A percentile compares a stretch with the other conserved stretches of the same genome.
Evolutionary conservation across 2,797 vertebrate genomes (phyloP).

Genomic region (Cynopterus sphinx): DNA sequence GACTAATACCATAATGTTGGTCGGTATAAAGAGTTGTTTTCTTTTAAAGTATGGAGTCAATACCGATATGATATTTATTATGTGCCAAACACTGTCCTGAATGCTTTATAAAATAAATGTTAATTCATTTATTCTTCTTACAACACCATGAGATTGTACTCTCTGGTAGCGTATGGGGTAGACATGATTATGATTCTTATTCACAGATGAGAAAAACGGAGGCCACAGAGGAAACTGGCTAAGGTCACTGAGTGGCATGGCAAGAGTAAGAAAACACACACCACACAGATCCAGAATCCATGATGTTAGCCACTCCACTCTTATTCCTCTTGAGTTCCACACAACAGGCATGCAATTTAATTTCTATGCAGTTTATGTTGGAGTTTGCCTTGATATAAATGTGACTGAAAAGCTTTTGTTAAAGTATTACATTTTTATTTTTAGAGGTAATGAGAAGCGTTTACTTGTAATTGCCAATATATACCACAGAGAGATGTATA

Average conservation of each 20-base stretch:
- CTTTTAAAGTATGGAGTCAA: conserved; percentile 5
- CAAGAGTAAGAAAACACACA: not conserved
- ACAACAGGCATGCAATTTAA: not conserved
- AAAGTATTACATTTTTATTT: conserved; percentile 40
- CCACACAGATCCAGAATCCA: not conserved
- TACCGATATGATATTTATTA: not conserved
- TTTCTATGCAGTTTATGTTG: not conserved
- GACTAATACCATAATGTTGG: not conserved
- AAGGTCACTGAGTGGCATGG: not conserved
- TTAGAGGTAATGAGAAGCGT: conserved; percentile 34
- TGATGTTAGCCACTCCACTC: not conserved
- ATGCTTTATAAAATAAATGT: not conserved
- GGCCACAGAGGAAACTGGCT: not conserved
- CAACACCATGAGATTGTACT: not conserved
- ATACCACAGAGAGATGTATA: not conserved
- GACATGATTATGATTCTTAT: not conserved
- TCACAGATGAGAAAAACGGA: not conserved
- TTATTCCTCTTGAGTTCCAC: not conserved
- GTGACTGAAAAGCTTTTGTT: not conserved
- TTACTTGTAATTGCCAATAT: not conserved
- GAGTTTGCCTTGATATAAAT: not conserved
- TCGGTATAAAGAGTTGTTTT: not conserved
- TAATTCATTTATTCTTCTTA: not conserved
- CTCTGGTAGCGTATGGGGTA: not conserved
- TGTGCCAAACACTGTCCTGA: not conserved